These are phyloP conservation scores for Hecatera dysodea DNA, from an alignment of 2,888 invertebrate species.

Conservation along the genomic window DNA sequence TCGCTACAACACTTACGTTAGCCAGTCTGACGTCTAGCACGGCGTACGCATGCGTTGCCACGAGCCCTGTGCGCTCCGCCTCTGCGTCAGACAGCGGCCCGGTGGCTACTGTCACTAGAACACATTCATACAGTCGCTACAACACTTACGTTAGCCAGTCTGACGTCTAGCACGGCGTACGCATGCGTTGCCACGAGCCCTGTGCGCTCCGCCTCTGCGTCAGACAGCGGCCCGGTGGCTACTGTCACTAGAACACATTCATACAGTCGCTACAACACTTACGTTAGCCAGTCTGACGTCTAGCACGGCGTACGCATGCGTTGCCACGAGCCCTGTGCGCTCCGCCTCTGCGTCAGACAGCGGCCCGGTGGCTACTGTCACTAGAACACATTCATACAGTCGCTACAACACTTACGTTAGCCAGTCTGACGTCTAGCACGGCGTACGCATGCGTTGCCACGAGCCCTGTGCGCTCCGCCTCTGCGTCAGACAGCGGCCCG, in stretches of 20 bases:
- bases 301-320: conserved; percentile 98
- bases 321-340: conserved; percentile 96
- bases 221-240: conserved; percentile 94
- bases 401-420: conserved; percentile 90
- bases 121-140: too few relatives aligned
- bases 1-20: conserved; percentile 50
- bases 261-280: conserved; percentile 31
- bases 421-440: conserved; percentile 95
- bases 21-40: conserved; percentile 95
- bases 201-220: conserved; percentile 91
- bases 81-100: conserved; percentile 93
- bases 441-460: conserved; percentile 98
- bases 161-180: conserved; percentile 97
- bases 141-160: conserved; percentile 80
- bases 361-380: conserved; percentile 96
- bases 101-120: conserved; percentile 95
- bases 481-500: conserved; percentile 93
- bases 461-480: conserved; percentile 96
- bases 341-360: conserved; percentile 88
- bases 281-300: conserved; percentile 92
- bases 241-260: conserved; percentile 93
- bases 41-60: conserved; percentile 98
- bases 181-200: conserved; percentile 98
- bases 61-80: conserved; percentile 96
- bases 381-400: conserved; percentile 87